Base-by-base conservation (phyloP, 2,888 invertebrate genomes). In the Andrena praecox region DNA sequence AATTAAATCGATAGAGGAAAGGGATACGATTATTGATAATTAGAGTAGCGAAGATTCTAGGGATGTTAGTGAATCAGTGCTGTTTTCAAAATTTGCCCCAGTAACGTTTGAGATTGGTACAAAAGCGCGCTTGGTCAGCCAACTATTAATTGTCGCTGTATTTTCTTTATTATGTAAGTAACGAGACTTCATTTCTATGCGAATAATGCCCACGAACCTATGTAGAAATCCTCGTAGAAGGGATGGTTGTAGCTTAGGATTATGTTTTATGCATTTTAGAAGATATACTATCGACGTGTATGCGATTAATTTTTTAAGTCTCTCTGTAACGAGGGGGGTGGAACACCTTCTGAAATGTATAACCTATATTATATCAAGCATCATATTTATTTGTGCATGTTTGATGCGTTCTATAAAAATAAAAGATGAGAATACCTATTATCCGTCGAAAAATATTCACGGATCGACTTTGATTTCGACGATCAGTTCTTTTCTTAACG, bases 321-420 rank as follows among this genome's bases (percentile, higher is more conserved):
- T 48, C 42, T 52, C 31, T 63, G 56, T 56, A 56, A 69, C 50
- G 50, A 81, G 64, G 69, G 56, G 60, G 64, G 42, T 81, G 79
- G 48, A 60, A 56, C 35, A 12, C 64, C 56, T 52, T 56, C 24
- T 24, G 48, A 56, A 69, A 62, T 66, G 66, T 77, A 35, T 66
- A 48, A 77, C 33, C 62, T 62, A 63, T 68, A 67, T 68, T 68
- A 48, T 78, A 76, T 48, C 33, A 35, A 62, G 42, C 56, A 29
- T 78, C 62, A 68, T 68, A 52, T 66, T 70, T 64, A 35, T 75
- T 75, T 79, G 59, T 69, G 78, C 68, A 74, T 64, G 63, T 56
- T 42, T 48, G 29, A 63, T 62, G 70, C 48, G 42, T 42, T 48
- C 10, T 66, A 68, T 71, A 68, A 68, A 74, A 75, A 20, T 24